Conservation (phyloP, 2,888 invertebrate species). For the Trimorus sp. region DNA sequence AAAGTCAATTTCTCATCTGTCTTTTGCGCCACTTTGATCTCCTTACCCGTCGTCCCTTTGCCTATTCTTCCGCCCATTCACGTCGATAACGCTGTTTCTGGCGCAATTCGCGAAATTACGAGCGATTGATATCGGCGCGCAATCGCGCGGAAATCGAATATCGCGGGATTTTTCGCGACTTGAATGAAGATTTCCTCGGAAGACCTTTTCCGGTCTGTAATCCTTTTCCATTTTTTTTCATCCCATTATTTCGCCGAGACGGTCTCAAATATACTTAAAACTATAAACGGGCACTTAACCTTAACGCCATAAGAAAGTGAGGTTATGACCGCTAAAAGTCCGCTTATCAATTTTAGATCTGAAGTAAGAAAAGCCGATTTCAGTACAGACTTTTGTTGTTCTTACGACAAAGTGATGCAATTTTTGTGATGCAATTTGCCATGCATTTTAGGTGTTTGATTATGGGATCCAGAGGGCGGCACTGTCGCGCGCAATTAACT, state of each 20-base stretch:
- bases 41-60: slow-evolving; percentile 50
- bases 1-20: slow-evolving; percentile 63
- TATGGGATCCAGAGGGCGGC: not conserved
- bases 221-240: not conserved
- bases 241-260: no score
- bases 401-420: no score
- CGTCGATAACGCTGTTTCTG: slow-evolving; percentile 56
- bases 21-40: slow-evolving; percentile 61
- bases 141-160: slow-evolving; percentile 43
- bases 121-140: slow-evolving; percentile 49
- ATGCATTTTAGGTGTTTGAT: no score
- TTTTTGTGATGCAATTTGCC: no score
- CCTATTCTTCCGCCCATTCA: slow-evolving; percentile 52
- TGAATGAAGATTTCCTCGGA: no score
- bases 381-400: no score
- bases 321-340: no score
- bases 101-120: slow-evolving; percentile 48
- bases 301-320: no score
- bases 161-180: slow-evolving; percentile 37
- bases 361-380: no score
- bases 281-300: no score
- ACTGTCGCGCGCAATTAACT: slow-evolving; percentile 10
- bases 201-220: slow-evolving; percentile 19
- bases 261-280: no score
- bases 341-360: no score